Evolutionary conservation across 2,888 invertebrate species (phyloP).

Genomic region (Griposia aprilina): DNA sequence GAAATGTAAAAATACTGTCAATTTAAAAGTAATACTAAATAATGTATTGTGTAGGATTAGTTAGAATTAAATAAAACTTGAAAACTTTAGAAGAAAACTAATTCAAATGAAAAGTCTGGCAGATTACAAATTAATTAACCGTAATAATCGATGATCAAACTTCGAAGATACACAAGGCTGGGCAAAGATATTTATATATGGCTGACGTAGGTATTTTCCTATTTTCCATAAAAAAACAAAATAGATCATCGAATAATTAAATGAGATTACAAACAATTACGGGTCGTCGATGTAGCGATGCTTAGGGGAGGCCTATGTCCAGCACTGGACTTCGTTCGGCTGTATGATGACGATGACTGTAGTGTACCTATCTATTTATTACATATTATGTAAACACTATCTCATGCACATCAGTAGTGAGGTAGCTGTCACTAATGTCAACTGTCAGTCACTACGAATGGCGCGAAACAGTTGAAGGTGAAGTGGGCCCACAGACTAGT

Average conservation of each 20-base stretch:
- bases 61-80: not conserved
- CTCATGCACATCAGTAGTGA: not conserved
- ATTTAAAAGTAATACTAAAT: not conserved
- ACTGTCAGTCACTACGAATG: not conserved
- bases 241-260: not conserved
- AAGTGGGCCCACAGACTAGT: too few species aligned
- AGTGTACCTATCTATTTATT: not conserved
- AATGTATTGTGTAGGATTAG: constrained; percentile 2
- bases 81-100: not conserved
- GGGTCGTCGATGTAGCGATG: not conserved
- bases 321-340: not conserved
- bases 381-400: not conserved
- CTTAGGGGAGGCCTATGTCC: not conserved
- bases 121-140: constrained; percentile 4
- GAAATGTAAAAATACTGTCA: constrained; percentile 20
- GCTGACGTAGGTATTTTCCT: not conserved
- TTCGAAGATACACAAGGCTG: constrained; percentile 13
- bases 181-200: not conserved
- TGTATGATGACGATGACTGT: not conserved
- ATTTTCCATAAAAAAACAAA: not conserved
- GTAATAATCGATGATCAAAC: not conserved
- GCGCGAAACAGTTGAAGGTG: not conserved
- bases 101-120: not conserved
- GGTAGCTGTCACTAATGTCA: not conserved
- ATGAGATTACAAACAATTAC: not conserved